Evolutionary conservation across 2,113 vertebrate genomes (phyloP).

Genomic region (Nicator chloris): DNA sequence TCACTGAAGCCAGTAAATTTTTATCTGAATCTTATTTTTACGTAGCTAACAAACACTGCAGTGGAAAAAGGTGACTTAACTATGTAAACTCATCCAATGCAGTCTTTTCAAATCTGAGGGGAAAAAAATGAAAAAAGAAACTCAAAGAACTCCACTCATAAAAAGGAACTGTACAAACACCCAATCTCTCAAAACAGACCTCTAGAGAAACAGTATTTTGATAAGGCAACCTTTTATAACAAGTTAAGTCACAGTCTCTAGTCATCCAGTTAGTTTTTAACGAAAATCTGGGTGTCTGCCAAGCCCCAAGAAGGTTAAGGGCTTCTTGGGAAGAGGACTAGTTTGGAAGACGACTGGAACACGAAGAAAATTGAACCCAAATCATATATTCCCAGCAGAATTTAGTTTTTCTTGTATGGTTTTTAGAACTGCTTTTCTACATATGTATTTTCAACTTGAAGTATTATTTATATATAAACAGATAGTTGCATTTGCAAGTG

Average conservation of each 20-base stretch:
- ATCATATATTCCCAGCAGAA: background rate
- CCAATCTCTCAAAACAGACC: background rate
- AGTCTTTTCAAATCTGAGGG: background rate
- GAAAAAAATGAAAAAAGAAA: rapidly evolving
- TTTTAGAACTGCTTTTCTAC: background rate
- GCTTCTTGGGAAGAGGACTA: background rate
- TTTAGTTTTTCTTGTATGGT: background rate
- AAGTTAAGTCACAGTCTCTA: background rate
- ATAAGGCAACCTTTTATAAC: background rate
- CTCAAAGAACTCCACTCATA: too few relatives aligned
- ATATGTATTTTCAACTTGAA: background rate
- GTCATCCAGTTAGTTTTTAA: background rate
- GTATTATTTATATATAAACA: background rate
- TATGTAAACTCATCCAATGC: background rate
- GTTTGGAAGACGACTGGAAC: background rate
- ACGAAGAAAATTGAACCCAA: background rate
- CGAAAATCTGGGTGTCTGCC: background rate
- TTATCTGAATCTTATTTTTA: background rate
- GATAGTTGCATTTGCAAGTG: background rate
- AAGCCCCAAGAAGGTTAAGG: background rate
- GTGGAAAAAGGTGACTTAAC: background rate
- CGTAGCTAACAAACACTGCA: background rate
- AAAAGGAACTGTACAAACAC: rapidly evolving
- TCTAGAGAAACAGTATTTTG: background rate
- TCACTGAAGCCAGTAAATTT: background rate